Evolutionary conservation across 2,888 invertebrate species (phyloP), one percentile per base, ranked within the genome.

Genomic region (Adelognathus sp.): DNA sequence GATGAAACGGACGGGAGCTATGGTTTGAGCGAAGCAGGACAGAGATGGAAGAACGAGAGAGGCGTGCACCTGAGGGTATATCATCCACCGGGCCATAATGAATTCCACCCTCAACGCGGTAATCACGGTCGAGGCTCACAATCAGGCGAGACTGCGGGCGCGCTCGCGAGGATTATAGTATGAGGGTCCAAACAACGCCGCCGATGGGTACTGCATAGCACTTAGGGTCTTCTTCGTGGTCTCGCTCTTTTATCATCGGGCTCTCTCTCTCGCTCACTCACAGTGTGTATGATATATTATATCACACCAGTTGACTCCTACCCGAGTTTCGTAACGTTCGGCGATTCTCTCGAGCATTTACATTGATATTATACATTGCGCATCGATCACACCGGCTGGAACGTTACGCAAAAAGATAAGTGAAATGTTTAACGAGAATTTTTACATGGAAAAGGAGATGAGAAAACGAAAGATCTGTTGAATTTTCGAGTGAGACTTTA

Each of bases 51-150:
- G 44, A 58, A 63, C 58, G 66, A 70, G 67, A 72, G 72, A 70
- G 79, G 81, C 72, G 81, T 76, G 81, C 81, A 86, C 84, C 83
- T 70, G 79, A 83, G 84, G 82, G 86, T 84, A 88, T 86, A 86
- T 87, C 84, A 77, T 77, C 72, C 61, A 77, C 76, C 67, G 67
- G 67, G 81, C 81, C 82, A 84, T 89, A 89, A 88, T 88, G 88
- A 89, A 89, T 89, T 89, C 89, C 89, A 89, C 88, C 89, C 89
- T 89, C 89, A 86, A 88, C 82, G 83, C 72, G 86, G 88, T 88
- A 89, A 89, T 89, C 86, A 89, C 86, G 79, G 85, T 85, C 80
- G 84, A 80, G 83, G 73, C 80, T 77, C 72, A 73, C 77, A 73
- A 77, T 77, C 77, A 77, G 63, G 63, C 69, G 72, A 77, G 61